A percentile compares a stretch with the other conserved stretches of the same genome.
Evolutionary conservation across 2,797 vertebrate species (phyloP).

Genomic region (Trachops cirrhosus): DNA sequence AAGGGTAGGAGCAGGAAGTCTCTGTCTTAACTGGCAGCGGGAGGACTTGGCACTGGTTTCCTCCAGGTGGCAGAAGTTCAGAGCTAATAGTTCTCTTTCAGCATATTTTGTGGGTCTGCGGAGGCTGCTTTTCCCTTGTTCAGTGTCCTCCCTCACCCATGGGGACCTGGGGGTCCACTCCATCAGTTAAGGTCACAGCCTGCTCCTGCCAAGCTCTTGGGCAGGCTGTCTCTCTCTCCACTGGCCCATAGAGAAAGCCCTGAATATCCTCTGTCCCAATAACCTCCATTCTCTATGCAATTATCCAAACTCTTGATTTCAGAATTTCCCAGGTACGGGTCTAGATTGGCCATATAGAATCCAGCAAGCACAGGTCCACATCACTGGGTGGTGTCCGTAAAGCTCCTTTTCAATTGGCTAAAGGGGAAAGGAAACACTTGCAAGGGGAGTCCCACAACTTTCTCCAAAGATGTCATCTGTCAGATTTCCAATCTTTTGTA

Average conservation of each 20-base stretch:
- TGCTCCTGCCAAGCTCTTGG: background rate
- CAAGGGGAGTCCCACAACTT: background rate
- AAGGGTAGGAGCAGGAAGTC: background rate
- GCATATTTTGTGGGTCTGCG: background rate
- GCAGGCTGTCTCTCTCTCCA: background rate
- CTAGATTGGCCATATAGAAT: background rate
- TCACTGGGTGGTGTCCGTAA: background rate
- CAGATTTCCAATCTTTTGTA: background rate
- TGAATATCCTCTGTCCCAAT: background rate
- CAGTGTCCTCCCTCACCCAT: background rate
- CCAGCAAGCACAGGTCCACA: background rate
- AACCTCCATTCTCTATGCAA: background rate
- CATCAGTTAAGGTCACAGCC: background rate
- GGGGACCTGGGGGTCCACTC: background rate
- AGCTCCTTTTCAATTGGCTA: background rate
- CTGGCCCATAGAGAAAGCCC: background rate
- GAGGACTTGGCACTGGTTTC: background rate
- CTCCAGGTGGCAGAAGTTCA: background rate
- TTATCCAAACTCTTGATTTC: background rate
- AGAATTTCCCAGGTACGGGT: background rate
- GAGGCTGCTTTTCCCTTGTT: background rate
- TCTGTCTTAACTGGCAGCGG: background rate
- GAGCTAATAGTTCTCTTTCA: background rate
- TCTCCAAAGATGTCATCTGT: background rate
- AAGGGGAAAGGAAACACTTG: background rate